Evolutionary conservation across 2,113 vertebrate genomes (phyloP), one percentile per base, ranked within the genome.

Genomic region (Trinectes maculatus): DNA sequence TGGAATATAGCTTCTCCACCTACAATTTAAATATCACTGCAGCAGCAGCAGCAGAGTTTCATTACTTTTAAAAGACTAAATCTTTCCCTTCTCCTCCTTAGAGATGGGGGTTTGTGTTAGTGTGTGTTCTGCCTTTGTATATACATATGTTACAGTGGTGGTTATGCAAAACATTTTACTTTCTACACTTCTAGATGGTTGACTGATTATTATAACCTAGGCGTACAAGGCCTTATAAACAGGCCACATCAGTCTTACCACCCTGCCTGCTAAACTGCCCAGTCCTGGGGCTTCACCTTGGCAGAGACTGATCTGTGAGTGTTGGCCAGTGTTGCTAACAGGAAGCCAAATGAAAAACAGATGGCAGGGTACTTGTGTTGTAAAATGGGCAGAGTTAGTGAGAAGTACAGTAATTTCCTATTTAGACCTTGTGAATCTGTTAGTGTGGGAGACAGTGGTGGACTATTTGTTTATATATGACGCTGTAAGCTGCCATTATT

Each of bases 321-420:
- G 59, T 81, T 79, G 61, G 65, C 44, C 15, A 42, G 53, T n/a
- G 29, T 25, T 84, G 76, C 80, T 67, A 84, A 77, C 67, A 83
- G 73, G 68, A 80, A 83, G 82, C 67, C 47, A 65, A 79, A 83
- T 78, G 56, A 59, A 83, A 86, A 86, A 61, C 79, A 86, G 79
- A 85, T 83, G 83, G 66, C 55, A 71, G 61, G 70, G 77, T 75
- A 64, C 54, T 82, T 55, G 63, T 74, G 57, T 34, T 43, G 59
- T 74, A 37, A 64, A 70, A 47, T 46, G 48, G 46, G 49, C 52
- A 69, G 59, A 34, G n/a, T 28, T 18, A 22, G 66, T 54, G 21
- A 47, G 44, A 29, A 60, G 25, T 33, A 68, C 34, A 26, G 47
- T 48, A 53, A 47, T 48, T 21, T 58, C 42, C 48, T 61, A 31